phyloP scores from a whole-genome alignment of 2,113 vertebrate species.

The Nothocercus julius region DNA sequence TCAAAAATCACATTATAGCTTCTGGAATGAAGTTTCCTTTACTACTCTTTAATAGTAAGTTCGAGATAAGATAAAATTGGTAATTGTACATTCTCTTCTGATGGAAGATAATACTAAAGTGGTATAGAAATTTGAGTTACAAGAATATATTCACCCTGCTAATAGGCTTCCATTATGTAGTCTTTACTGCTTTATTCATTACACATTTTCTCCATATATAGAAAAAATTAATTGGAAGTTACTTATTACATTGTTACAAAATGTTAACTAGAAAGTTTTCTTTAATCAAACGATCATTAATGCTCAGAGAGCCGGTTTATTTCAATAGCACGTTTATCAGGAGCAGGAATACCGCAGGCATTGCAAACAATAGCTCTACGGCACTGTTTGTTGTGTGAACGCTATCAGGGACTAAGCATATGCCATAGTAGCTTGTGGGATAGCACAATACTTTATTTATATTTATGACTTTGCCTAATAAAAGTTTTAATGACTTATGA shows the following conservation, averaged over 20 bases:
- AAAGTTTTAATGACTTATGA: background rate
- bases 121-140: slow-evolving; percentile 82
- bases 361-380: slow-evolving; percentile 14
- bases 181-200: slow-evolving; percentile 81
- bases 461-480: slow-evolving; percentile 37
- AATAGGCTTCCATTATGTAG: slow-evolving; percentile 83
- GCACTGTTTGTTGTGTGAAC: slow-evolving; percentile 22
- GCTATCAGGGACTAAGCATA: background rate
- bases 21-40: slow-evolving; percentile 84
- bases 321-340: slow-evolving; percentile 51
- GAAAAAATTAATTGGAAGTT: slow-evolving; percentile 84
- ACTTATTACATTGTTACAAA: slow-evolving; percentile 78
- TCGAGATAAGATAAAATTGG: slow-evolving; percentile 85
- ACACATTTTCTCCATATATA: slow-evolving; percentile 75
- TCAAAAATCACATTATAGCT: slow-evolving; percentile 87
- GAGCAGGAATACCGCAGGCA: slow-evolving; percentile 45
- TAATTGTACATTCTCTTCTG: slow-evolving; percentile 85
- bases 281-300: slow-evolving; percentile 71
- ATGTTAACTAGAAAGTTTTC: slow-evolving; percentile 76
- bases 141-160: slow-evolving; percentile 81
- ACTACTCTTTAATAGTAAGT: slow-evolving; percentile 81
- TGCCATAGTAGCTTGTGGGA: background rate
- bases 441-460: slow-evolving; percentile 36
- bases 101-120: slow-evolving; percentile 82
- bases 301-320: slow-evolving; percentile 45